Evolutionary conservation across 1,140 invertebrate species (phyloP).

Genomic region (Elymnias hypermnestra): DNA sequence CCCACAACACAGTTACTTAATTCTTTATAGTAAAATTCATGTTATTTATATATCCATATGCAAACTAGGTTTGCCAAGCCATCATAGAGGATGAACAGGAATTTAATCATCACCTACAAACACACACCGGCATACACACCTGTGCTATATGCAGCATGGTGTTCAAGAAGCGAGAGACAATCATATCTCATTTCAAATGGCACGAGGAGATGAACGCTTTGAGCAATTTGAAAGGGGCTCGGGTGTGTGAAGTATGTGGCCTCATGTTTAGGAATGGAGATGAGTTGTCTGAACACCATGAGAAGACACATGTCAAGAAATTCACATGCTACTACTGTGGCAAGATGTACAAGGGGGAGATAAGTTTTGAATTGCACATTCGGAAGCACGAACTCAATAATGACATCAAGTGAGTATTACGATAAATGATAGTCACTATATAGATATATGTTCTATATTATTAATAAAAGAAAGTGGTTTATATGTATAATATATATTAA

Average conservation of each 20-base stretch:
- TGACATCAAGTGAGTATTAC: conserved; percentile 31
- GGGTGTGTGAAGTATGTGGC: conserved; percentile 58
- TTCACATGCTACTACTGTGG: conserved; percentile 64
- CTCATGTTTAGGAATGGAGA: conserved; percentile 35
- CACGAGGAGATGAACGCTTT: conserved; percentile 29
- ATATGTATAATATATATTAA: no score
- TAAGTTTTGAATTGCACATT: conserved; percentile 56
- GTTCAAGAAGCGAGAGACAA: conserved; percentile 49
- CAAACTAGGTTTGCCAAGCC: conserved; percentile 50
- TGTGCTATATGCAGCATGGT: conserved; percentile 46
- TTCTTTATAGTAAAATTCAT: no score
- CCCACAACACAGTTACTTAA: not conserved
- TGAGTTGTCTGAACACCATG: conserved; percentile 35
- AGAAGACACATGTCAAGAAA: conserved; percentile 48
- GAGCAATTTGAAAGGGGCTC: conserved; percentile 29
- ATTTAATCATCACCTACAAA: conserved; percentile 44
- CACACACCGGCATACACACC: conserved; percentile 42
- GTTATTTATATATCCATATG: no score
- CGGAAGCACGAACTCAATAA: conserved; percentile 55
- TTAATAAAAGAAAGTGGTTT: no score
- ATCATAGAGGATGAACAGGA: conserved; percentile 46
- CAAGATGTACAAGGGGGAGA: conserved; percentile 50
- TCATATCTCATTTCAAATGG: conserved; percentile 50
- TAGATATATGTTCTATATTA: no score
- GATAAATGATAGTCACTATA: no score